Percentiles rank a stretch among this genome's conserved stretches.
These are phyloP conservation scores for Plecturocebus donacophilus DNA, from an alignment of 2,113 vertebrate genomes.

Conservation along the genomic window DNA sequence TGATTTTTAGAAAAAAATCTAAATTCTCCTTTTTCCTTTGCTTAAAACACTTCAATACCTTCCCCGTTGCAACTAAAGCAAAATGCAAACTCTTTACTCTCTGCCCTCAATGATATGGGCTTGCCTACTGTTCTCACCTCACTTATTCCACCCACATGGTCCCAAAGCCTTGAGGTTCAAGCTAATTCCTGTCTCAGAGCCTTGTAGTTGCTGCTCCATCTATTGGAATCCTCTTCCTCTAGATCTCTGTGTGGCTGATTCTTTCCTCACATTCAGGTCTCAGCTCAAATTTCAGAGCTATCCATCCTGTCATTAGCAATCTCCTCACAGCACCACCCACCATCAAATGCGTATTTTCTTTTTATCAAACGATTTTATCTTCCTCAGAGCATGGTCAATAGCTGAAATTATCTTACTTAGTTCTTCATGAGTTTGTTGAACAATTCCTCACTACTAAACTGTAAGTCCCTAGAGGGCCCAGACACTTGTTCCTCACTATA, in stretches of 20 bases:
- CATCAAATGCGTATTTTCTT: not conserved
- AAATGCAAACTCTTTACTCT: not conserved
- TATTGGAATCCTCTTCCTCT: not conserved
- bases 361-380: not conserved
- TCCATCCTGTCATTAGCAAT: not conserved
- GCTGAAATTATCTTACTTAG: not conserved
- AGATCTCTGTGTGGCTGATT: not conserved
- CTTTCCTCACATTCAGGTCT: not conserved
- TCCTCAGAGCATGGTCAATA: not conserved
- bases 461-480: not conserved
- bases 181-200: not conserved
- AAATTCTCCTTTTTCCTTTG: not conserved
- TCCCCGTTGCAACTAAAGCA: not conserved
- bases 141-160: not conserved
- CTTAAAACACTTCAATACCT: not conserved
- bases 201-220: not conserved
- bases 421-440: not conserved
- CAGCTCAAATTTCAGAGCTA: not conserved
- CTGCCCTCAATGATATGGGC: not conserved
- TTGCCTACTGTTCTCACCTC: not conserved
- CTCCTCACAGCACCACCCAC: not conserved
- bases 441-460: not conserved
- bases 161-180: not conserved
- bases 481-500: not conserved
- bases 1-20: not conserved